These are phyloP conservation scores for Zaprionus africanus DNA, from an alignment of 1,140 invertebrate species.

Conservation along the genomic window DNA sequence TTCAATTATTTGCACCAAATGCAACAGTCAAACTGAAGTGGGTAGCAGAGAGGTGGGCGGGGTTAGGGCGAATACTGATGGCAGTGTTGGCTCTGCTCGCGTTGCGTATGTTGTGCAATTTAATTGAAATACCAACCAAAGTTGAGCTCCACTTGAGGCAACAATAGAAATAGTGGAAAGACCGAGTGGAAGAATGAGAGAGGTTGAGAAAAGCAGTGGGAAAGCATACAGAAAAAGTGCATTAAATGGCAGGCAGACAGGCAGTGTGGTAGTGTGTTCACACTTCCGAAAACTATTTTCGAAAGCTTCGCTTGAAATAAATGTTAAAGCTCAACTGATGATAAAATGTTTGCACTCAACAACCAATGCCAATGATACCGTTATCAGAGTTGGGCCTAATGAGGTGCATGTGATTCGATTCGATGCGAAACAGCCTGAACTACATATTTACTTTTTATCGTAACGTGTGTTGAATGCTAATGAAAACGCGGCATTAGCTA, in stretches of 20 bases:
- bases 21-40: conserved; percentile 36
- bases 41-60: not conserved
- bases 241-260: conserved; percentile 4
- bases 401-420: conserved; percentile 47
- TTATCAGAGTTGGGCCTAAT: conserved; percentile 43
- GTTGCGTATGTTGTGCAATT: conserved; percentile 52
- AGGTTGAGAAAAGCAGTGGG: not conserved
- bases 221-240: conserved; percentile 14
- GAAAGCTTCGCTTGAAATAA: conserved; percentile 7
- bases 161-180: conserved; percentile 6
- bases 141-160: conserved; percentile 32
- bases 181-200: not conserved
- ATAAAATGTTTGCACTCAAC: conserved; percentile 26
- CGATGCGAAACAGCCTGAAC: conserved; percentile 5
- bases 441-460: conserved; percentile 11
- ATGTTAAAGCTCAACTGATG: not conserved
- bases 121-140: conserved; percentile 66
- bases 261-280: not conserved
- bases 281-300: conserved; percentile 8
- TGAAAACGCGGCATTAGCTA: conserved; percentile 7
- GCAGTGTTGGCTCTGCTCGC: not conserved
- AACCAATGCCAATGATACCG: conserved; percentile 8
- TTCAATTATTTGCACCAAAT: conserved; percentile 77
- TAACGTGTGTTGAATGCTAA: not conserved
- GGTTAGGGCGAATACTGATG: not conserved